Evolutionary conservation across 2,888 invertebrate species (phyloP).

Genomic region (Tyria jacobaeae): DNA sequence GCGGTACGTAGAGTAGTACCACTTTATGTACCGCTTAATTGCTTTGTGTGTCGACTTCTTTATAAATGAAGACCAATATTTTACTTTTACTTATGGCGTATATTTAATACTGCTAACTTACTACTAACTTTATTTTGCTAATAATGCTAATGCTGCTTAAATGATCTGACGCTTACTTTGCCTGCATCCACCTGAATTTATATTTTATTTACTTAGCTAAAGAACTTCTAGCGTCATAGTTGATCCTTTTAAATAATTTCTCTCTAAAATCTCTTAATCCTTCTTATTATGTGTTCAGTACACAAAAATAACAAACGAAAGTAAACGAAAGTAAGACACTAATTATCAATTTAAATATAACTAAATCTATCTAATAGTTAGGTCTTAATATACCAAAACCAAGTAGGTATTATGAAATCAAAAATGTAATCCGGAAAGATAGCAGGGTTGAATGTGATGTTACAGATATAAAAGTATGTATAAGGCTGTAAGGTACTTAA

Average conservation of each 20-base stretch:
- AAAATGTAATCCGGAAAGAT: background rate
- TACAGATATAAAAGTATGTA: constrained; percentile 19
- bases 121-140: too few species aligned
- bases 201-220: too few species aligned
- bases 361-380: background rate
- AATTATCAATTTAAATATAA: too few species aligned
- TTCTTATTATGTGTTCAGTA: background rate
- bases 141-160: too few species aligned
- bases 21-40: constrained; percentile 39
- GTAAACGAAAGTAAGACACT: background rate
- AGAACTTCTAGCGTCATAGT: too few species aligned
- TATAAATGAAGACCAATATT: constrained; percentile 17
- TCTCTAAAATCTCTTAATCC: too few species aligned
- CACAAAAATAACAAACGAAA: background rate
- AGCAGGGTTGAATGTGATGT: constrained; percentile 6
- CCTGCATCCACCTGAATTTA: too few species aligned
- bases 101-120: background rate
- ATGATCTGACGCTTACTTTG: too few species aligned
- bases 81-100: constrained; percentile 20
- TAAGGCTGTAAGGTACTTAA: constrained; percentile 45
- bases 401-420: background rate
- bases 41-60: constrained; percentile 21
- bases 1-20: constrained; percentile 44
- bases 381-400: background rate
- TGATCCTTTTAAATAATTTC: too few species aligned